Percentiles rank a stretch among this genome's conserved stretches.
Conservation (phyloP, 2,113 vertebrate genomes). For the Micronycteris hirsuta region DNA sequence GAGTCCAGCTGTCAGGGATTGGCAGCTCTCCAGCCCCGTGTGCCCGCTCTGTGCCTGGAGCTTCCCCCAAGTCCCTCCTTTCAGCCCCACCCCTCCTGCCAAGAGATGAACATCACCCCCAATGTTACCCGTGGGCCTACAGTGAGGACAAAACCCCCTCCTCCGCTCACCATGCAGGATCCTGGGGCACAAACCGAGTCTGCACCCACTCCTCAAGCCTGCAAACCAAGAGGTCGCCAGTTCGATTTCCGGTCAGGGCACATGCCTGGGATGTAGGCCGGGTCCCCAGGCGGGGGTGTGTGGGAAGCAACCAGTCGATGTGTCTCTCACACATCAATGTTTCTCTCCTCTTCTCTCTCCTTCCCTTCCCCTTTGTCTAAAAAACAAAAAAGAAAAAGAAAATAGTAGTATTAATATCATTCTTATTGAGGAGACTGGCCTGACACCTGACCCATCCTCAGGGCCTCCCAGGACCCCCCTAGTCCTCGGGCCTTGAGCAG, state of each 20-base stretch:
- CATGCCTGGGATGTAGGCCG: no score
- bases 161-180: no score
- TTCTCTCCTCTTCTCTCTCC: no score
- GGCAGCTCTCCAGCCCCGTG: accelerated
- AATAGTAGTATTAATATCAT: background rate
- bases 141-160: background rate
- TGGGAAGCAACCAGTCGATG: no score
- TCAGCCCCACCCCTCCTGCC: accelerated
- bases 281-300: no score
- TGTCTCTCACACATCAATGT: no score
- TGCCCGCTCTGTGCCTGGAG: background rate
- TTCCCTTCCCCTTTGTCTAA: no score
- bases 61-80: background rate
- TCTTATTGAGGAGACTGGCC: background rate
- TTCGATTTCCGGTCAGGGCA: no score
- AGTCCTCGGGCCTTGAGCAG: background rate
- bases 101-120: accelerated
- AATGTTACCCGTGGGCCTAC: accelerated
- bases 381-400: no score
- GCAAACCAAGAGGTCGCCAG: no score
- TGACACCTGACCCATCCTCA: background rate
- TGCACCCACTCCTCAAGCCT: no score
- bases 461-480: background rate
- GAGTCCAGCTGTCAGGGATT: background rate
- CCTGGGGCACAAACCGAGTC: no score